These are phyloP conservation scores for Eptatretus burgeri DNA, from an alignment of 2,113 vertebrate species.

Conservation along the genomic window DNA sequence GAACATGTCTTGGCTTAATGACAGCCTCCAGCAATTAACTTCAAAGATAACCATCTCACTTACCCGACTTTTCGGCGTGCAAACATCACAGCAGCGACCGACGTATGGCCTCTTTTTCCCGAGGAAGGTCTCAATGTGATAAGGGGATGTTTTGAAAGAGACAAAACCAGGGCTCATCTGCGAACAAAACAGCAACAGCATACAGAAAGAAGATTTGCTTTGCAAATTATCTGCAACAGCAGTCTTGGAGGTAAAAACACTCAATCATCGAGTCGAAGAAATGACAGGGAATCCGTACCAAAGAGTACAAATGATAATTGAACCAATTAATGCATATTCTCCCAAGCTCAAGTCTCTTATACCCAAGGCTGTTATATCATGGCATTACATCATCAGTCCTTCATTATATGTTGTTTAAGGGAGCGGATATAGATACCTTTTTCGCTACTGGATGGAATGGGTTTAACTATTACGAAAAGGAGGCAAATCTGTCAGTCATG, in stretches of 20 bases:
- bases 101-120: background rate
- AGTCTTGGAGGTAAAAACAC: background rate
- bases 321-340: background rate
- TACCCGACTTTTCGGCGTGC: conserved; percentile 1
- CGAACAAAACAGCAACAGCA: background rate
- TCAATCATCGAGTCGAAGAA: background rate
- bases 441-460: too few species aligned
- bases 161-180: background rate
- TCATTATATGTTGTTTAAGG: too few species aligned
- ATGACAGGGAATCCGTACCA: background rate
- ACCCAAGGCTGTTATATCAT: too few species aligned
- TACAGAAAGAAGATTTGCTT: background rate
- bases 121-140: conserved; percentile 3
- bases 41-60: background rate
- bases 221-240: background rate
- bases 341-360: too few species aligned
- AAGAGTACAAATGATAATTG: background rate
- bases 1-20: too few species aligned
- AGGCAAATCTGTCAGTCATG: too few species aligned
- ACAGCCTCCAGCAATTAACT: too few species aligned
- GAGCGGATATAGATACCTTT: too few species aligned
- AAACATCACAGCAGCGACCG: background rate
- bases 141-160: background rate
- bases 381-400: too few species aligned
- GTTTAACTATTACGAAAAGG: too few species aligned